Evolutionary conservation across 1,140 invertebrate genomes (phyloP).

Genomic region (Aphelinus atriplicis): DNA sequence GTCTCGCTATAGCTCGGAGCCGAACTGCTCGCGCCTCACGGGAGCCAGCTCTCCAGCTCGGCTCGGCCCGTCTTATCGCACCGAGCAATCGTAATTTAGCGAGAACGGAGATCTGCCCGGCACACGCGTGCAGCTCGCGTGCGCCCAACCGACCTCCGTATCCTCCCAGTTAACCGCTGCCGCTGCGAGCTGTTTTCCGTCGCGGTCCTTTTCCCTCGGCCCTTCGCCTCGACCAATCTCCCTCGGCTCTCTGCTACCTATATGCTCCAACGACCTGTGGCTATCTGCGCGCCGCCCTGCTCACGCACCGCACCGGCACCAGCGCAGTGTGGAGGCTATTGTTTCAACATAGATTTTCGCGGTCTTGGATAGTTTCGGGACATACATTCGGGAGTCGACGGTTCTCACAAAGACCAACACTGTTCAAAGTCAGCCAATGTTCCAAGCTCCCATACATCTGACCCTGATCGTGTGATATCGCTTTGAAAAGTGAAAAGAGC

Average conservation of each 20-base stretch:
- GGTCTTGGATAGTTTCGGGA: no score
- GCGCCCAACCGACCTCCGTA: background rate
- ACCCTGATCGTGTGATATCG: no score
- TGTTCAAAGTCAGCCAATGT: no score
- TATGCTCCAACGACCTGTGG: background rate
- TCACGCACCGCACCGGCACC: background rate
- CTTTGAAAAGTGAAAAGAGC: no score
- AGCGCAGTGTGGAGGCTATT: no score
- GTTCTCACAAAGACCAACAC: no score
- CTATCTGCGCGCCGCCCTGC: no score
- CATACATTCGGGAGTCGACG: no score
- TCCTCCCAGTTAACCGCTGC: background rate
- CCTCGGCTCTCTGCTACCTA: background rate
- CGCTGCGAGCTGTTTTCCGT: background rate
- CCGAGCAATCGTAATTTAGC: constrained; percentile 31
- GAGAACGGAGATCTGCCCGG: background rate
- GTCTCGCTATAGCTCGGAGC: no score
- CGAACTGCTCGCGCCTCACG: constrained; percentile 6
- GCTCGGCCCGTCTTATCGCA: constrained; percentile 14
- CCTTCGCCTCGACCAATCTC: background rate
- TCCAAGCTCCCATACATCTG: no score
- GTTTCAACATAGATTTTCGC: no score
- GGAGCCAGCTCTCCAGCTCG: constrained; percentile 12
- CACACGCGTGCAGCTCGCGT: constrained; percentile 26
- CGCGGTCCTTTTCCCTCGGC: background rate